Conservation (phyloP, 2,888 invertebrate genomes). For the Dioctria linearis region DNA sequence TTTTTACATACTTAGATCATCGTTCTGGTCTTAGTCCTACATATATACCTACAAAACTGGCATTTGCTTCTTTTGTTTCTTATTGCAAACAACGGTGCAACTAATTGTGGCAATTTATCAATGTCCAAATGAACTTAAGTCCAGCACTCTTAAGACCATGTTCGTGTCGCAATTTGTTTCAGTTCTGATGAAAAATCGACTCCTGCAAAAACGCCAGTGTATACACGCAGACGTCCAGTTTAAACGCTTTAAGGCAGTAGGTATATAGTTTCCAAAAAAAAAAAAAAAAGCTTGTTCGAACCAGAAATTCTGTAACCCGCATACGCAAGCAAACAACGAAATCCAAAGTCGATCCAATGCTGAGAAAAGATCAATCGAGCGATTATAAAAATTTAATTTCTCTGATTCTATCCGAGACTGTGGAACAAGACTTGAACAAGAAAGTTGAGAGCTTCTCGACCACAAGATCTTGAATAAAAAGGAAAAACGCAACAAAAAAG, state of each 20-base stretch:
- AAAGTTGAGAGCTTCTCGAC: too few relatives aligned
- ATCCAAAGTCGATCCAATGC: background rate
- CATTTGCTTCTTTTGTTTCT: background rate
- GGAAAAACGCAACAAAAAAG: background rate
- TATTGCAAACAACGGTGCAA: background rate
- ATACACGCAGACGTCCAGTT: too few relatives aligned
- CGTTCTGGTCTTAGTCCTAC: too few relatives aligned
- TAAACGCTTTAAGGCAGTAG: too few relatives aligned
- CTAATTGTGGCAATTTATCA: slow-evolving; percentile 9
- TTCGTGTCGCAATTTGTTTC: background rate
- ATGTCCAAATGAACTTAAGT: background rate
- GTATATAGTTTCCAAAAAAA: too few relatives aligned
- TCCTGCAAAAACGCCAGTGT: too few relatives aligned
- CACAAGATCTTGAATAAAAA: background rate
- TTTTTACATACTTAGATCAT: background rate
- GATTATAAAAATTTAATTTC: slow-evolving; percentile 21
- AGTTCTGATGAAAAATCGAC: background rate
- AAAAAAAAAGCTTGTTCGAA: background rate
- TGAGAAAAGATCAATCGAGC: slow-evolving; percentile 6
- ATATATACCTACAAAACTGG: background rate
- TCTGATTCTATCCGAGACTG: background rate
- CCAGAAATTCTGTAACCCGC: slow-evolving; percentile 3
- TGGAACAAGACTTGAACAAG: background rate
- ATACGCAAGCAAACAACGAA: background rate
- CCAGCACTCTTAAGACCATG: background rate